Base-by-base conservation (phyloP, 2,113 vertebrate species). In the Corythornis madagascariensis region DNA sequence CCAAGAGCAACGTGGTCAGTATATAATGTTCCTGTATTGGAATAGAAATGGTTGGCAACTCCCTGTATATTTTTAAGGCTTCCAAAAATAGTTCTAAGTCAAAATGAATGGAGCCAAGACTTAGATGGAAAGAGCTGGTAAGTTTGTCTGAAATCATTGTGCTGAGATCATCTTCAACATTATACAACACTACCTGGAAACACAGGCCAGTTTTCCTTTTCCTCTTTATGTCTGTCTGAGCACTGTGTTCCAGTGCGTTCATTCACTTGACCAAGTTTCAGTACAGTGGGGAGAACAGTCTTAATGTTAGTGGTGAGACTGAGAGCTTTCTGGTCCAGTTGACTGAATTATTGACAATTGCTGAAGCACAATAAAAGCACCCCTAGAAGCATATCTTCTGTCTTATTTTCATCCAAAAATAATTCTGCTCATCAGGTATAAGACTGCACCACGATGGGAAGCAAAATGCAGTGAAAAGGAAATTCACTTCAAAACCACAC, bases 51-150 rank as follows among this genome's bases (percentile, higher is more conserved):
- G 26, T 63, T 92, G 90, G 93, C 88, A 92, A 95, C 84, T 69
- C 70, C 86, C 85, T 86, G 85, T 83, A 45, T 97, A 97, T 96
- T 96, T 97, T 96, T 94, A 95, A 92, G 11, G 42, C 81, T 96
- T 93, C 94, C 92, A 94, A 95, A 96, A 96, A 96, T 96, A 96
- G 94, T 38, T 57, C 52, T 57, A 59, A 85, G 75, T 93, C 67
- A 93, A 90, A 94, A 95, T 80, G 84, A 96, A 95, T 76, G 57
- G 76, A 96, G 69, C 82, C 86, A 87, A 90, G 66, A 43, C 59
- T 81, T 72, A 79, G 69, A 92, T 91, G 95, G 95, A 91, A 96
- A 96, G 70, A 96, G 95, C 48, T 89, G 61, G 86, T 94, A 88
- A 93, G 25, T 92, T 92, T 82, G 59, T 83, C 83, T 93, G 95